These are phyloP conservation scores for Bugulina stolonifera DNA, from an alignment of 2,888 invertebrate genomes.

Conservation along the genomic window DNA sequence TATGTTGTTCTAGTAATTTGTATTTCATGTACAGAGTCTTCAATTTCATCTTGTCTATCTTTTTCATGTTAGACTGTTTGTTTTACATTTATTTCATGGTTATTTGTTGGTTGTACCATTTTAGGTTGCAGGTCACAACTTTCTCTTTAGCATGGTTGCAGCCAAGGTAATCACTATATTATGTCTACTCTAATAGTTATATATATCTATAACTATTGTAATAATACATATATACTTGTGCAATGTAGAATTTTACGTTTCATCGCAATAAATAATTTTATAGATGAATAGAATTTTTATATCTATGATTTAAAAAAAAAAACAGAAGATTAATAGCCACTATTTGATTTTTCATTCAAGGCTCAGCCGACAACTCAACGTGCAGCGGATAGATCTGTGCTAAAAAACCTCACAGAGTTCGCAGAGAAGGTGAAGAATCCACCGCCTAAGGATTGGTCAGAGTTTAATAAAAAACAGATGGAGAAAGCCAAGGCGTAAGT, in stretches of 20 bases:
- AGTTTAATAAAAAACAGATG: slow-evolving; percentile 6
- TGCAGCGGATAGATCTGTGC: slow-evolving; percentile 10
- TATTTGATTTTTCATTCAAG: too few species aligned
- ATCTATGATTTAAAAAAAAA: too few species aligned
- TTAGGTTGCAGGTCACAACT: slow-evolving; percentile 7
- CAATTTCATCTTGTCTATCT: neutral
- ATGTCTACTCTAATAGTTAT: neutral
- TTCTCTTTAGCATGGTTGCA: slow-evolving; percentile 22
- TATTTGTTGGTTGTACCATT: neutral
- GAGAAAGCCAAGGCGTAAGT: neutral
- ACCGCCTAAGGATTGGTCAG: slow-evolving; percentile 24
- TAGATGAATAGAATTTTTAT: too few species aligned
- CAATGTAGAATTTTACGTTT: too few species aligned
- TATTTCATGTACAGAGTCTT: neutral
- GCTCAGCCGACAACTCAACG: neutral
- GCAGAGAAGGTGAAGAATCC: slow-evolving; percentile 27
- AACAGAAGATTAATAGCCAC: too few species aligned
- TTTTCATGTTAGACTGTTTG: neutral
- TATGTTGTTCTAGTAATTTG: too few species aligned
- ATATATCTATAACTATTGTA: too few species aligned
- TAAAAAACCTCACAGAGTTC: slow-evolving; percentile 20
- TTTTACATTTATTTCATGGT: neutral
- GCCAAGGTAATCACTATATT: slow-evolving; percentile 6
- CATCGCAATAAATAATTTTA: too few species aligned
- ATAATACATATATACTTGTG: too few species aligned